These are phyloP conservation scores for Anolis apletophallus DNA, from an alignment of 2,797 vertebrate genomes.

Conservation along the genomic window DNA sequence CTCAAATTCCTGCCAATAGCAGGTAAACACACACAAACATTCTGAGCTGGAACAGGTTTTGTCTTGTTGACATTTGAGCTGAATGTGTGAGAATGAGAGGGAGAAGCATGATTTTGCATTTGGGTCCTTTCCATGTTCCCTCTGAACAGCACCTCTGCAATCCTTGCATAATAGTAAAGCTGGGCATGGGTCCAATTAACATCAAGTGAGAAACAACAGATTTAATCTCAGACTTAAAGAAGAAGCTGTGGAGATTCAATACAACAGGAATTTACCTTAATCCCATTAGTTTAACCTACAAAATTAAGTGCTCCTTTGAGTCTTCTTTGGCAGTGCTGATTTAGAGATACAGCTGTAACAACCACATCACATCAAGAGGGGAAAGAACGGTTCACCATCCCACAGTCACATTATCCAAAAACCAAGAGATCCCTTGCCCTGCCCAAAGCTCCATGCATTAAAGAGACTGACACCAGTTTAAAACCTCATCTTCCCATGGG, in stretches of 20 bases:
- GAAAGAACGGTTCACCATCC: too few species aligned
- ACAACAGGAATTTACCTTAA: neutral
- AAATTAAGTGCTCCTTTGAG: neutral
- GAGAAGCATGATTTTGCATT: neutral
- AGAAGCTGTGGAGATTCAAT: neutral
- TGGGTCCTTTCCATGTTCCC: neutral
- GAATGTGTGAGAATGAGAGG: neutral
- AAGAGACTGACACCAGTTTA: too few species aligned
- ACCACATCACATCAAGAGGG: too few species aligned
- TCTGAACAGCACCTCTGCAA: too few species aligned
- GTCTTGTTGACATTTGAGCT: neutral
- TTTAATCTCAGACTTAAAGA: neutral
- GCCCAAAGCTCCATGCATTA: too few species aligned
- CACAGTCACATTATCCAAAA: too few species aligned
- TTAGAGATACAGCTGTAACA: neutral
- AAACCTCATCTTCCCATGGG: too few species aligned
- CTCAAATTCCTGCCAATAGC: neutral
- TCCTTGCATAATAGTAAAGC: neutral
- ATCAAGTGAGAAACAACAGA: neutral
- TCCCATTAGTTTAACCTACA: constrained; percentile 13
- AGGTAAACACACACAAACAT: neutral
- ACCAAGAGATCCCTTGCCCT: too few species aligned
- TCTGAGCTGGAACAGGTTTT: neutral
- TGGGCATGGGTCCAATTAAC: neutral
- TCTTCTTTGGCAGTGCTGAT: neutral